Evolutionary conservation across 2,888 invertebrate genomes (phyloP).

Genomic region (Teleogryllus oceanicus): DNA sequence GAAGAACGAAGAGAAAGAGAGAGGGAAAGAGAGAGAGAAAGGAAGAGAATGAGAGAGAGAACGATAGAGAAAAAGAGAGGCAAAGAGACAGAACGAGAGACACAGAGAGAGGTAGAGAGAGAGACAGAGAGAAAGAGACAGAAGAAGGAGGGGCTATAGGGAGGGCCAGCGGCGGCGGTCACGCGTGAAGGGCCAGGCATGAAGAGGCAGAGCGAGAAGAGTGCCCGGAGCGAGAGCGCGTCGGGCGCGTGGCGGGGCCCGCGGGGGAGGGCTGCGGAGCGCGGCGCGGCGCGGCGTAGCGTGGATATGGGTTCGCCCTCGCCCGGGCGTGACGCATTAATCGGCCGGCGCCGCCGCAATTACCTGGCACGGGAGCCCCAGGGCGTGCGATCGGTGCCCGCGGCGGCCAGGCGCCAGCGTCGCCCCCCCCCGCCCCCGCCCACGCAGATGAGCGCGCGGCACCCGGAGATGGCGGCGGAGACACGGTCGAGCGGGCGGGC

Average conservation of each 20-base stretch:
- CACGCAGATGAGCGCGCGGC: background rate
- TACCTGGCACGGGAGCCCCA: background rate
- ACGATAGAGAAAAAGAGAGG: background rate
- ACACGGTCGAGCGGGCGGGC: background rate
- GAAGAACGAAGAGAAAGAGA: constrained; percentile 3
- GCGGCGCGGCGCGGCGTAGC: background rate
- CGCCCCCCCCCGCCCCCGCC: background rate
- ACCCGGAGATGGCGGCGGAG: background rate
- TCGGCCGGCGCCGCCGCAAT: background rate
- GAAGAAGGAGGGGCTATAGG: background rate
- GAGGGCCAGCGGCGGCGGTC: background rate
- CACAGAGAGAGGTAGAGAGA: too few relatives aligned
- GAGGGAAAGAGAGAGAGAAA: background rate
- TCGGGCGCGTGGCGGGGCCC: background rate
- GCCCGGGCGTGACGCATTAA: background rate
- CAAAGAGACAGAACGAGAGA: background rate
- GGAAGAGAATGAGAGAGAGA: too few relatives aligned
- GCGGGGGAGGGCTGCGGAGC: background rate
- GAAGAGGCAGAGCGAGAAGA: background rate
- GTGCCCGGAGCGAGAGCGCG: background rate
- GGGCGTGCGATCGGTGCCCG: background rate
- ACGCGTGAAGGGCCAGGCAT: background rate
- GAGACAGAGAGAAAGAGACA: background rate
- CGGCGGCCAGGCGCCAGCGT: background rate
- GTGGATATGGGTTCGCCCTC: background rate